These are phyloP conservation scores for Vespertilio murinus DNA, from an alignment of 2,797 vertebrate species.

Conservation along the genomic window DNA sequence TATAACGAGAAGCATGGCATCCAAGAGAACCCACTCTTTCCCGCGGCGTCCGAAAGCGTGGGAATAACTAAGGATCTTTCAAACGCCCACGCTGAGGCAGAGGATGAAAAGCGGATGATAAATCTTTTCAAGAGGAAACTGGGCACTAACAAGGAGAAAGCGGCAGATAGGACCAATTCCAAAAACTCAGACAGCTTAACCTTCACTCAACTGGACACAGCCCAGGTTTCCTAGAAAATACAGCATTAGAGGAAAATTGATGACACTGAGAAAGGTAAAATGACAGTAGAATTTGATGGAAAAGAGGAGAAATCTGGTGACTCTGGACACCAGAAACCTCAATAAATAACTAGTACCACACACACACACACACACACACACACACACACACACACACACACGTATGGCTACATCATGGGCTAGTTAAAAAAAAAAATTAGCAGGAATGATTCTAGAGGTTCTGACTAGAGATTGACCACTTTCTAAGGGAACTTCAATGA, in stretches of 20 bases:
- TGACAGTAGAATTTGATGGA: background rate
- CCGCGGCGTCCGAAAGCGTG: slow-evolving; percentile 38
- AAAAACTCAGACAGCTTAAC: background rate
- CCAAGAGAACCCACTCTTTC: slow-evolving; percentile 69
- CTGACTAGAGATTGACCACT: background rate
- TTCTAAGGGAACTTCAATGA: background rate
- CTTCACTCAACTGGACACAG: background rate
- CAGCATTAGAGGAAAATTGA: background rate
- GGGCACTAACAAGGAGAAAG: slow-evolving; percentile 54
- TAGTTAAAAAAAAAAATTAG: slow-evolving; percentile 22
- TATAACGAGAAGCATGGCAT: slow-evolving; percentile 63
- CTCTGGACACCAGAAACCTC: background rate
- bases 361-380: too few relatives aligned
- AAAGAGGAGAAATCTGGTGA: background rate
- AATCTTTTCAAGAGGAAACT: slow-evolving; percentile 61
- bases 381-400: too few relatives aligned
- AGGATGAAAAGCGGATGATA: slow-evolving; percentile 73
- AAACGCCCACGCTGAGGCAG: slow-evolving; percentile 54
- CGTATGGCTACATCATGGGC: background rate
- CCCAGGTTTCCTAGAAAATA: background rate
- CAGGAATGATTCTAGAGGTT: background rate
- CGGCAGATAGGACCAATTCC: background rate
- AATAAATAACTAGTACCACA: background rate
- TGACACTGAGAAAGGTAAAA: background rate
- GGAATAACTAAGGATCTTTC: slow-evolving; percentile 72